Base-by-base conservation (phyloP, 2,797 vertebrate species). In the Chelonia mydas region DNA sequence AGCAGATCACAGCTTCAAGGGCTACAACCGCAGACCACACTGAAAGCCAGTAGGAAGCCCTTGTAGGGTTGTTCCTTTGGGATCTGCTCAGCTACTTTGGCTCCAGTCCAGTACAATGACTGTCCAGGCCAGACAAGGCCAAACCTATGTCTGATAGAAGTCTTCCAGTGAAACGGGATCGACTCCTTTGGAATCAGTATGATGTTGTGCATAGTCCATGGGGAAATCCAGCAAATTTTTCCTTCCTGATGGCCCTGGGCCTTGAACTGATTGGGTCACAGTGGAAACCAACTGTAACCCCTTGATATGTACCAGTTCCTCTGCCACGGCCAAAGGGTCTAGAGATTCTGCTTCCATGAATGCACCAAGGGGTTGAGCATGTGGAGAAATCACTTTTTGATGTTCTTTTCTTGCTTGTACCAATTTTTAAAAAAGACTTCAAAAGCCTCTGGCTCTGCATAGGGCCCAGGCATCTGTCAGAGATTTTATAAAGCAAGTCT, bases 391-490 rank as follows among this genome's bases (percentile, higher is more conserved):
- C 84, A 16, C 37, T 55, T 31, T 81, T 51, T 77, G 94, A 81
- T 25, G 83, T 27, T 6, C 2, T 83, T 45, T 33, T 21, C 72
- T 61, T 0, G 0, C 82, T 53, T 82, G 76, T 0, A 0, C 19
- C 45, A 1, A 0, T 74, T 0, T 88, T 94, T 47, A 83, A 76
- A 89, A 95, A n/a, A 53, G 33, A 27, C 3, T 53, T 79, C 77
- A 79, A 12, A 53, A 51, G 19, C 19, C 31, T 6, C 19, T 21
- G 95, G 96, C 96, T 89, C 92, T 11, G 49, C 92, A 87, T 72
- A 93, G 92, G 88, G 92, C 86, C 93, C 90, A 90, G 81, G 55
- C 76, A 86, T 90, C 87, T 81, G 13, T 76, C 81, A 55, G 87
- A 94, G 85, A 65, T 94, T 93, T 7, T 11, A 91, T 77, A 84